Evolutionary conservation across 2,888 invertebrate genomes (phyloP), one percentile per base, ranked within the genome.

Genomic region (Rhyacophila evoluta): DNA sequence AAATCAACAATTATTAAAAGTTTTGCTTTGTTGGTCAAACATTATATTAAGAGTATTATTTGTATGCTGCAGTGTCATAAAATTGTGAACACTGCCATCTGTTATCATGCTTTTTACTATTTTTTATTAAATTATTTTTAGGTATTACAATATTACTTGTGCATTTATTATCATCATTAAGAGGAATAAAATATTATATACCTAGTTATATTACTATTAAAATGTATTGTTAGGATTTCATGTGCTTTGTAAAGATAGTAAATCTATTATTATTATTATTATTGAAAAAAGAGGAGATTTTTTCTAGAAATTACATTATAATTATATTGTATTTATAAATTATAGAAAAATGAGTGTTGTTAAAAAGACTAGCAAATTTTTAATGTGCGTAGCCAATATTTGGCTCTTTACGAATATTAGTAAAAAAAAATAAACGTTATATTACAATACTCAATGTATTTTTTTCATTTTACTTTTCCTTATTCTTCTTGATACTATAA

Each of bases 381-480:
- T 55, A 77, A 72, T 77, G 79, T 81, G 76, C 74, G 72, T 79
- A 78, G 81, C 81, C 81, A 81, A 81, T 81, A 81, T 81, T 81
- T 81, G 81, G 81, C 74, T 55, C 55, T 55, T 55, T 25, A 55
- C 55, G 55, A 55, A 55, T 19, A 55, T 55, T 55, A 55, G 55
- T 55, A 55, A 41, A 12, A 55, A 55, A 55, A 55, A 19, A 55
- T 25, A 55, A 55, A 55, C 55, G 55, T 55, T 41, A 55, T 55
- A 55, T 55, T 41, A 55, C 55, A 55, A 19, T 55, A 55, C 19
- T 55, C n/a, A n/a, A n/a, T n/a, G n/a, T 19, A 10, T n/a, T 4
- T 12, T 41, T 41, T 41, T 15, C 15, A 19, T 41, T 41, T 55
- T 25, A 25, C 1, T 8, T 8, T 19, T 41, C n/a, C n/a, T n/a